Evolutionary conservation across 2,797 vertebrate species (phyloP), one percentile per base, ranked within the genome.

Genomic region (Pristis pectinata): DNA sequence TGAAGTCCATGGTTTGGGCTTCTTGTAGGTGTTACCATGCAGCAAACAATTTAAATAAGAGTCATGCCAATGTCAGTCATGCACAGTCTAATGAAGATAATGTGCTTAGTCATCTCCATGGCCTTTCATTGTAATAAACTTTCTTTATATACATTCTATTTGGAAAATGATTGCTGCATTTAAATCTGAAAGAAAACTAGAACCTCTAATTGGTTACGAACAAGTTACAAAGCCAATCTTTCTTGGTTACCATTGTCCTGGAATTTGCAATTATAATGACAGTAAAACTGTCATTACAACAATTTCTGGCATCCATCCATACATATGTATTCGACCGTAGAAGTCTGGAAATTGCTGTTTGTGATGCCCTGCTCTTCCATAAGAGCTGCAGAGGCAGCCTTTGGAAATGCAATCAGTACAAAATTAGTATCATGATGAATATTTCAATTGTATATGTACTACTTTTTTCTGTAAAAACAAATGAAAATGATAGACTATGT

Each of bases 101-200:
- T 64, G 87, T 17, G 0, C 87, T 91, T 37, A 89, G 11, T 89
- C 15, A 15, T 64, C 15, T 2, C 9, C 15, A 10, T 64, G n/a
- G 87, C 59, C 17, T 64, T 91, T 64, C 24, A 15, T n/a, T 91
- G n/a, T 64, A 67, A 19, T n/a, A 10, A 17, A 56, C 49, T 56
- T 82, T 6, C 56, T 89, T 74, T 9, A 24, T 30, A 49, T 85
- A 34, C 53, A 59, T 59, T 87, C 17, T 53, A 59, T 67, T 87
- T 91, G 7, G 2, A 91, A 10, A 27, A 59, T 10, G 3, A 67
- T 67, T 24, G 1, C 41, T 64, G 87, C 61, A 19, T 10, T 80
- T 85, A 61, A 67, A 91, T 91, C 87, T 67, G n/a, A 91, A 67
- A 91, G 87, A 41, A 67, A 0, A 91, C n/a, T 91, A 37, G 22